A percentile compares a stretch with the other conserved stretches of the same genome.
Conservation (phyloP, 2,888 invertebrate genomes). For the Athalia rosae region DNA sequence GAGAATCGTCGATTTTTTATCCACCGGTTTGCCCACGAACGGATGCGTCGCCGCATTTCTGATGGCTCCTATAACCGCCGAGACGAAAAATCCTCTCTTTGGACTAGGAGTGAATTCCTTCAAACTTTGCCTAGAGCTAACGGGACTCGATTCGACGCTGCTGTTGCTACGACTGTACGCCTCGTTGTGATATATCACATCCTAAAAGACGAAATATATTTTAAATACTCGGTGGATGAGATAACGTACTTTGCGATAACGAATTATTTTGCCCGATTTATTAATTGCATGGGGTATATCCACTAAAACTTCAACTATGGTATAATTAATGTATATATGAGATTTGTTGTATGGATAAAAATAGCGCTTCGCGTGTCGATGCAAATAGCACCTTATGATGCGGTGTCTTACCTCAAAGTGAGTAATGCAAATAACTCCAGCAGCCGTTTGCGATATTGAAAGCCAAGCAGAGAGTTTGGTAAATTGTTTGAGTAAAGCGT, state of each 20-base stretch:
- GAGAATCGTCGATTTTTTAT: constrained; percentile 61
- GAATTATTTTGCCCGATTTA: too few species aligned
- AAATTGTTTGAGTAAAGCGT: constrained; percentile 8
- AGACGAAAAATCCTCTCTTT: constrained; percentile 81
- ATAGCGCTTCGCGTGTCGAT: too few species aligned
- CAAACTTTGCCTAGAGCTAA: constrained; percentile 68
- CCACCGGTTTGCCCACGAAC: constrained; percentile 62
- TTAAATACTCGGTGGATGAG: neutral
- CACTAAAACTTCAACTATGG: too few species aligned
- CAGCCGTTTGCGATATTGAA: constrained; percentile 33
- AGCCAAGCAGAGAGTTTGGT: constrained; percentile 35
- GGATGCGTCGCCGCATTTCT: constrained; percentile 76
- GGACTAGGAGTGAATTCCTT: constrained; percentile 76
- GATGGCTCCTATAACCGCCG: constrained; percentile 84
- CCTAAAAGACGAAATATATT: constrained; percentile 73
- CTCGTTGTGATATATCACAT: constrained; percentile 87
- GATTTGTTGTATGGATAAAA: too few species aligned
- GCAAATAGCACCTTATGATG: too few species aligned
- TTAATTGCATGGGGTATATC: too few species aligned
- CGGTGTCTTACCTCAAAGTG: neutral
- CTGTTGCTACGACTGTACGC: constrained; percentile 83
- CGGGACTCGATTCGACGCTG: constrained; percentile 81
- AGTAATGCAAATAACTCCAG: neutral
- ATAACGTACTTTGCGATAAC: too few species aligned
- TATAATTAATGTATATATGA: too few species aligned